A percentile compares a stretch with the other conserved stretches of the same genome.
phyloP scores from a whole-genome alignment of 2,113 vertebrate species.

The Boleophthalmus pectinirostris region DNA sequence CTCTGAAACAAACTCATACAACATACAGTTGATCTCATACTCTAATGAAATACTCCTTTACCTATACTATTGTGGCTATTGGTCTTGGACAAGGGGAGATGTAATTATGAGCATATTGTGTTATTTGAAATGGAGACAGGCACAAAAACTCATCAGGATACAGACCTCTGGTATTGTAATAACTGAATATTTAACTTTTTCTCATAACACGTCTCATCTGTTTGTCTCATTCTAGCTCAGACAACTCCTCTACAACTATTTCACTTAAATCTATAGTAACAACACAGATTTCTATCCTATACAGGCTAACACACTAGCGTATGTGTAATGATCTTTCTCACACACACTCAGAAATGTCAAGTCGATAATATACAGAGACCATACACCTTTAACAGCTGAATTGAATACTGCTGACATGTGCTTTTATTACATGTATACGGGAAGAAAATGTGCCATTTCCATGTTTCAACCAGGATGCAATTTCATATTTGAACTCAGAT shows the following conservation, averaged over 20 bases:
- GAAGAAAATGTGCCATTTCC: not conserved
- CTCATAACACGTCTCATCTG: slow-evolving; percentile 49
- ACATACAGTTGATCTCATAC: slow-evolving; percentile 6
- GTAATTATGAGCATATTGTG: slow-evolving; percentile 39
- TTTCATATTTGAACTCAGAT: slow-evolving; percentile 25
- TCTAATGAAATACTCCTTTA: slow-evolving; percentile 43
- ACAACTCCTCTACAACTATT: slow-evolving; percentile 46
- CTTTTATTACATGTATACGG: not conserved
- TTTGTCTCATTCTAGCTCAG: slow-evolving; percentile 12
- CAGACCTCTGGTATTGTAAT: slow-evolving; percentile 63
- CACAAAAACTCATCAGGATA: slow-evolving; percentile 56
- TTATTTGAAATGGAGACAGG: slow-evolving; percentile 59
- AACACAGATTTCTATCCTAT: too few relatives aligned
- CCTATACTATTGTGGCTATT: slow-evolving; percentile 2
- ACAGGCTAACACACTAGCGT: too few relatives aligned
- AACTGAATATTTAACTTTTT: slow-evolving; percentile 68
- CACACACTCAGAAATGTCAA: too few relatives aligned
- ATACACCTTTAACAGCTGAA: not conserved
- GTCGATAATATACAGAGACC: not conserved
- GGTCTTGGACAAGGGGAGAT: slow-evolving; percentile 9
- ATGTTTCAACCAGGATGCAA: slow-evolving; percentile 21
- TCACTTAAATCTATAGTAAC: slow-evolving; percentile 47
- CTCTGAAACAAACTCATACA: slow-evolving; percentile 41
- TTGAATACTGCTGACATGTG: not conserved
- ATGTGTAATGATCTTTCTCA: too few relatives aligned